Conservation (phyloP, 2,113 vertebrate species). For the Rutilus rutilus region DNA sequence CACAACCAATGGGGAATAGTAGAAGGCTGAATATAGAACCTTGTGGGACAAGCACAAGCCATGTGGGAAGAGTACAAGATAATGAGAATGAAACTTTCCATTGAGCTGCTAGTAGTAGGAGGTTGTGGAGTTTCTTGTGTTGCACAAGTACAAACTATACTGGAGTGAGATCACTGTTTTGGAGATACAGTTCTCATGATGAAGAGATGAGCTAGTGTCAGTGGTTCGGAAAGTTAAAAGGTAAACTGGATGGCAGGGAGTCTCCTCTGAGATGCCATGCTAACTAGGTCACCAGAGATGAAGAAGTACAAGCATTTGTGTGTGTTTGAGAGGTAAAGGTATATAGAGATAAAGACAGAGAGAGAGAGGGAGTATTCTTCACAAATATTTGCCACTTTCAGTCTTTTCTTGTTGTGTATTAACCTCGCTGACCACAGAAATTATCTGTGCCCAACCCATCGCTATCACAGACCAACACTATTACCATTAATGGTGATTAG, state of each 20-base stretch:
- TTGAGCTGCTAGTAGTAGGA: background rate
- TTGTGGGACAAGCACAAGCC: background rate
- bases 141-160: background rate
- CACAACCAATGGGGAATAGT: slow-evolving; percentile 11
- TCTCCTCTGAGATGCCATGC: slow-evolving; percentile 27
- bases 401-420: background rate
- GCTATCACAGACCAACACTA: background rate
- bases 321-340: background rate
- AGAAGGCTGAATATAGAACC: background rate
- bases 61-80: background rate
- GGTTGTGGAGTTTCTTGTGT: background rate
- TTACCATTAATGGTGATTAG: background rate
- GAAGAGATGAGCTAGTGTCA: background rate
- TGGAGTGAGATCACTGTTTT: background rate
- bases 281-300: slow-evolving; percentile 49
- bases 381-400: background rate
- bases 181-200: background rate
- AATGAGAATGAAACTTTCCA: background rate
- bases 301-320: background rate
- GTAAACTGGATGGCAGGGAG: background rate
- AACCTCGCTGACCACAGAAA: background rate
- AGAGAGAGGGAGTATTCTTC: background rate
- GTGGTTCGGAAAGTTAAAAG: background rate
- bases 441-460: background rate
- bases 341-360: background rate